Evolutionary conservation across 2,797 vertebrate genomes (phyloP).

Genomic region (Crax fasciolata): DNA sequence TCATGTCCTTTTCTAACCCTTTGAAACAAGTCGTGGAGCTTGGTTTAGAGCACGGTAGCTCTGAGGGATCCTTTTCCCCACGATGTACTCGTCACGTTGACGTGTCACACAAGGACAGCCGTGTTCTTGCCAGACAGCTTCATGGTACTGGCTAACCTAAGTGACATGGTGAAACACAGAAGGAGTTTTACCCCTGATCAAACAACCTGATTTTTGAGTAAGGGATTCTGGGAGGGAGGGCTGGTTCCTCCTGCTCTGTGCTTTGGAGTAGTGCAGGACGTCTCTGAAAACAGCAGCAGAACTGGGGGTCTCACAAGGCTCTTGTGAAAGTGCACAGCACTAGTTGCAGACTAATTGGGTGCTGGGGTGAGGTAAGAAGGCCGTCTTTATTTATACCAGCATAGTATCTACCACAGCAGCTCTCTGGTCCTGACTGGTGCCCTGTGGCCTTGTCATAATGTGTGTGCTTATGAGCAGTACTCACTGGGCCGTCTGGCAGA

Average conservation of each 20-base stretch:
- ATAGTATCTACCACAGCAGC: not conserved
- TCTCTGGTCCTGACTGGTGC: not conserved
- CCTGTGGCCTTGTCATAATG: not conserved
- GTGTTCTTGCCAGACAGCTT: not conserved
- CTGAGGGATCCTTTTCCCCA: not conserved
- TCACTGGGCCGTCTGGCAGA: not conserved
- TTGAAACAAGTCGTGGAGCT: not conserved
- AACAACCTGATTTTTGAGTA: not conserved
- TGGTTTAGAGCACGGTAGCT: not conserved
- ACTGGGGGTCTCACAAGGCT: not conserved
- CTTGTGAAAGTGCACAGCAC: not conserved
- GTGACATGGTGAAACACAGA: not conserved
- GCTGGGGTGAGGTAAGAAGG: not conserved
- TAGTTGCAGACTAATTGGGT: not conserved
- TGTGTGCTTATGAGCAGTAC: not conserved
- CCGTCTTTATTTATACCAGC: not conserved
- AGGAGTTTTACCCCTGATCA: not conserved
- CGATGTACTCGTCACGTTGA: not conserved
- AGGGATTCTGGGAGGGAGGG: not conserved
- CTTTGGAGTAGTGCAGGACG: not conserved
- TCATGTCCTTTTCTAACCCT: conserved; percentile 16
- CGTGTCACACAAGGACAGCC: not conserved
- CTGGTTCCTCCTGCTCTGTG: not conserved
- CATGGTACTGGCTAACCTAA: not conserved
- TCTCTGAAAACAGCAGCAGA: not conserved